Evolutionary conservation across 2,113 vertebrate species (phyloP), one percentile per base, ranked within the genome.

Genomic region (Gadus chalcogrammus): DNA sequence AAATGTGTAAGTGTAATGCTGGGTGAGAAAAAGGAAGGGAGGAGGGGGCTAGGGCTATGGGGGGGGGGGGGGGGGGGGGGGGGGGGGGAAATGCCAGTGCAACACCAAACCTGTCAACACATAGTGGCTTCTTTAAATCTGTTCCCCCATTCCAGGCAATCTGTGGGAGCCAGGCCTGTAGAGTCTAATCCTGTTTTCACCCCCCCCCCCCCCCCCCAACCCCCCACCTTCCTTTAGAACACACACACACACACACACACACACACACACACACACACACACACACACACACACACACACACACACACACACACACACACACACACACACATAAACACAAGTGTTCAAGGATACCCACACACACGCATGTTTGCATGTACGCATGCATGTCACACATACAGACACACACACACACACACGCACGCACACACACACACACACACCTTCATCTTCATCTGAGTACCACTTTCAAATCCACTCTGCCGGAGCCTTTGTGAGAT

Each of bases 401-500:
- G 24, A 9, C 61, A n/a, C 12, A 48, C 42, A 6, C 38, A 6
- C 38, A 6, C 38, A 42, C 5, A 6, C 38, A 6, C 38, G 11
- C 38, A 42, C 5, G 3, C 55, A 58, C 59, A 4, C 31, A 31
- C 31, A 31, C 31, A 48, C 42, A 48, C 42, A 48, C 42, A 31
- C 31, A 31, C 3, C 31, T 31, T 73, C 80, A 88, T 78, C 84
- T 88, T 91, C 90, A 86, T 91, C 86, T 90, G 90, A 92, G 92
- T 92, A 91, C 90, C 87, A 93, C 91, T 92, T 91, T 91, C 91
- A 92, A 92, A 93, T 93, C 92, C 88, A 91, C 91, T 92, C 89
- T 48, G 87, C 90, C 84, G 81, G 79, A 78, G 90, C 91, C 86
- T 93, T 93, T 93, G 91, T 93, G 90, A 42, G 87, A 89, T 92